Conservation (phyloP, 2,113 vertebrate genomes). For the Neopipo cinnamomea region DNA sequence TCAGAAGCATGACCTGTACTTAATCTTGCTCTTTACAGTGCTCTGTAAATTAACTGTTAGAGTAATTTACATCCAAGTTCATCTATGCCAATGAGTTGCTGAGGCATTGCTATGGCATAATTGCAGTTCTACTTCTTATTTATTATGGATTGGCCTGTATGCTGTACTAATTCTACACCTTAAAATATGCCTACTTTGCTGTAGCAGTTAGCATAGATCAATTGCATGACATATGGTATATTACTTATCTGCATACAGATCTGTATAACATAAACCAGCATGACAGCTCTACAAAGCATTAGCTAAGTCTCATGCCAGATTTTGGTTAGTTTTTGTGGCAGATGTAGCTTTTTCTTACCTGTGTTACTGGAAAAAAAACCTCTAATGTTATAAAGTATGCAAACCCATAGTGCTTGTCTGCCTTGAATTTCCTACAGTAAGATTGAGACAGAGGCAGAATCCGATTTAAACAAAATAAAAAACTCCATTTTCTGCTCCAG, state of each 20-base stretch:
- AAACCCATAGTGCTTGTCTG: neutral
- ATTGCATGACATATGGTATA: neutral
- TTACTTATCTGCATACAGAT: neutral
- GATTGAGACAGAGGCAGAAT: neutral
- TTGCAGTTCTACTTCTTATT: neutral
- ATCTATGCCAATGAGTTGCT: neutral
- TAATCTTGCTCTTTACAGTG: neutral
- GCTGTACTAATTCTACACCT: neutral
- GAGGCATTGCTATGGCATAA: neutral
- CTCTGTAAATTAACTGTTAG: neutral
- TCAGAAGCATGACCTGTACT: neutral
- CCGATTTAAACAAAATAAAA: neutral
- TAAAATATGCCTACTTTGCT: constrained; percentile 35
- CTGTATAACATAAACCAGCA: neutral
- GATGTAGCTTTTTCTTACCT: neutral
- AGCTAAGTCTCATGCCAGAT: neutral
- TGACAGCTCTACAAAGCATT: neutral
- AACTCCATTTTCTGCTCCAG: neutral
- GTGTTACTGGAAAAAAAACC: accelerated
- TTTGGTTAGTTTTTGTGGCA: neutral
- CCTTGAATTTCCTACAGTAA: neutral
- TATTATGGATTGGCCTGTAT: neutral
- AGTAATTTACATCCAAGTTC: neutral
- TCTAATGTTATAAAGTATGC: neutral
- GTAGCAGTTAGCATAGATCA: neutral